Base-by-base conservation (phyloP, 2,113 vertebrate genomes). In the Pelodiscus sinensis region DNA sequence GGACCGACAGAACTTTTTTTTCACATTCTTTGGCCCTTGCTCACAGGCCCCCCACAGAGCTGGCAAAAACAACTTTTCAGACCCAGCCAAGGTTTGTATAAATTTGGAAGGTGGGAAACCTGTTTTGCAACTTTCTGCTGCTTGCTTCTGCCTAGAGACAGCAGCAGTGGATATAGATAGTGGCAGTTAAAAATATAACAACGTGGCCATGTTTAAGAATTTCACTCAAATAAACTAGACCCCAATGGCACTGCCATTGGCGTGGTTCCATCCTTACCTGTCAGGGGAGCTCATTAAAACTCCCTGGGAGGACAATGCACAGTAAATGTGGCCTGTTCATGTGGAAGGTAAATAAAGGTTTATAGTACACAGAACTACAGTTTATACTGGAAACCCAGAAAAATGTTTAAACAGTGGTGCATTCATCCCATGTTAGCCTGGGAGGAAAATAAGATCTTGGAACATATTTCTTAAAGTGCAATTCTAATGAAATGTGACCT, bases 11-110 rank as follows among this genome's bases (percentile, higher is more conserved):
- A 96, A 89, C 91, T 79, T 96, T 95, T 97, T 96, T 90, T 88
- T 94, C 95, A 95, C 93, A 92, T 97, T 94, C 95, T 95, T 94
- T 96, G 96, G 94, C 96, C 85, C 95, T 93, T 94, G 44, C 90
- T 79, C 95, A 85, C 85, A 95, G 87, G 84, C 87, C 31, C n/a
- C 78, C 93, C 83, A 82, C 62, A 88, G 93, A 96, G 91, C 90
- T 95, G 92, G 92, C 95, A 92, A 96, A 97, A 97, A 95, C 90
- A 92, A 94, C 86, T 90, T 90, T 94, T 90, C 84, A 84, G 81
- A 62, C 44, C 81, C 89, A 83, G 86, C 94, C 89, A 93, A 95
- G 94, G 83, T 95, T 94, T 94, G 96, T 96, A 94, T 86, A 95
- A 95, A 95, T 96, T 82, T 95, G 78, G 94, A 95, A 83, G 89